These are phyloP conservation scores for Pangasius sanitwongsei DNA, from an alignment of 2,797 vertebrate species.

Conservation along the genomic window DNA sequence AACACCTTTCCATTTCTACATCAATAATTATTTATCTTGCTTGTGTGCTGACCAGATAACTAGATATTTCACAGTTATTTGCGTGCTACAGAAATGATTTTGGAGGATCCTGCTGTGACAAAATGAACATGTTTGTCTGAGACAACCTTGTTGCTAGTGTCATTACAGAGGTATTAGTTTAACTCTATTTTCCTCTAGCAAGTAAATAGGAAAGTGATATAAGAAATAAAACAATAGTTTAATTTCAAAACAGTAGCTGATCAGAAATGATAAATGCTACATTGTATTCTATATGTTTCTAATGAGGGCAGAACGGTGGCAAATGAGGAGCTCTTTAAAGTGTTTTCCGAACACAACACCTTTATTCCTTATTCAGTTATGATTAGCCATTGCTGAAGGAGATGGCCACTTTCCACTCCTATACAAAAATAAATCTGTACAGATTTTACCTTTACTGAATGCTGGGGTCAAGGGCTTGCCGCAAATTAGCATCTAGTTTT, in stretches of 20 bases:
- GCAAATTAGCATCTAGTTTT: background rate
- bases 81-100: background rate
- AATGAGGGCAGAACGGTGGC: background rate
- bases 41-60: background rate
- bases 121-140: background rate
- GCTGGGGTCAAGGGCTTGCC: background rate
- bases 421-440: background rate
- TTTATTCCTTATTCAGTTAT: background rate
- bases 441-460: background rate
- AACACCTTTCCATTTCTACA: background rate
- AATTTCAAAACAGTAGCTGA: background rate
- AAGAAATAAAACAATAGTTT: background rate
- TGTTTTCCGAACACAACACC: background rate
- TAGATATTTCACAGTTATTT: background rate
- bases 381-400: background rate
- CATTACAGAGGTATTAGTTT: background rate
- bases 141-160: background rate
- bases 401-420: background rate
- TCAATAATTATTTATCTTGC: background rate
- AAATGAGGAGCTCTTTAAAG: background rate
- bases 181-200: background rate
- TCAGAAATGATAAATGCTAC: background rate
- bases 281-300: background rate
- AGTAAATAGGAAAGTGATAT: background rate
- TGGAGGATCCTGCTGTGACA: background rate